phyloP scores from a whole-genome alignment of 2,797 vertebrate genomes.

The Diceros bicornis region DNA sequence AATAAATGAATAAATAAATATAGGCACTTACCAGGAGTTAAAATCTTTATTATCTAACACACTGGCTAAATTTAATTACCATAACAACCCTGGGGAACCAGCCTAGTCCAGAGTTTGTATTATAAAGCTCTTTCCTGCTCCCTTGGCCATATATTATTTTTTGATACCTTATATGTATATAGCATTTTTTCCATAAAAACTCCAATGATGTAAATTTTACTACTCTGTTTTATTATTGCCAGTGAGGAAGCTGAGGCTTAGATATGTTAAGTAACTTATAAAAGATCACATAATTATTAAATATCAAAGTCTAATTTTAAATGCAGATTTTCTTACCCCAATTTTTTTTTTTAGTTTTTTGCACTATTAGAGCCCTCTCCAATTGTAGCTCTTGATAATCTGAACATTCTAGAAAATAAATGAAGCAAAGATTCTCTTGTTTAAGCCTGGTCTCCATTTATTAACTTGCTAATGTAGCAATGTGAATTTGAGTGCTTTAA shows the following conservation, averaged over 20 bases:
- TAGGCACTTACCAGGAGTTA: neutral
- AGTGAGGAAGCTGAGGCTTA: neutral
- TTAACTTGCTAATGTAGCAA: conserved; percentile 72
- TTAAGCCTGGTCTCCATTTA: conserved; percentile 73
- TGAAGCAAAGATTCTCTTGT: conserved; percentile 53
- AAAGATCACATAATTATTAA: conserved; percentile 41
- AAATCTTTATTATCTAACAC: conserved; percentile 17
- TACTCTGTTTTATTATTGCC: neutral
- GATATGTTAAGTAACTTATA: neutral
- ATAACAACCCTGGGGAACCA: neutral
- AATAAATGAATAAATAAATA: neutral
- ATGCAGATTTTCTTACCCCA: neutral
- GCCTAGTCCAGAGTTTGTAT: neutral
- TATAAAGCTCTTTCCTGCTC: neutral
- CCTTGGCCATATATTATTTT: neutral
- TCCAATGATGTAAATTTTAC: neutral
- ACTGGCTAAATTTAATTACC: neutral
- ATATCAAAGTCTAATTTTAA: conserved; percentile 17
- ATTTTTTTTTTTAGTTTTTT: neutral
- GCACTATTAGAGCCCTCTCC: neutral
- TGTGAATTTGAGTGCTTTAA: conserved; percentile 71
- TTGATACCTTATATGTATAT: neutral
- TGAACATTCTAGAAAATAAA: conserved; percentile 68
- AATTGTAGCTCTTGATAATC: conserved; percentile 12
- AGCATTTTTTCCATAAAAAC: neutral